Evolutionary conservation across 2,888 invertebrate species (phyloP), one percentile per base, ranked within the genome.

Genomic region (Acanthosepion pharaonis): DNA sequence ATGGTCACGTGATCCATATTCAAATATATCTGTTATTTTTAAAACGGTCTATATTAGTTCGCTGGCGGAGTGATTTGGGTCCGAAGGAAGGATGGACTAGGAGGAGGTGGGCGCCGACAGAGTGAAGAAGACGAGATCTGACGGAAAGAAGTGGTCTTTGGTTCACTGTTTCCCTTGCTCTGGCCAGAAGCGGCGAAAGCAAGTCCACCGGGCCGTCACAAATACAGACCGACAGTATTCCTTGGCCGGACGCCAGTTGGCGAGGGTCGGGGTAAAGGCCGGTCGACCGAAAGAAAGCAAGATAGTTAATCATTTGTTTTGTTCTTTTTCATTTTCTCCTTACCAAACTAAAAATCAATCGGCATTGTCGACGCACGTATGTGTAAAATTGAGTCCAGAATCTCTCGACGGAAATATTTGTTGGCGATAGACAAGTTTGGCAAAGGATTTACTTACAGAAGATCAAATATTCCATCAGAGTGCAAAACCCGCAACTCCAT

Each of bases 21-120:
- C 78, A n/a, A 78, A 78, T 78, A 78, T 78, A 33, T 78, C 78
- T 33, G 78, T 78, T 78, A 78, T 78, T 78, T 78, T 78, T 78
- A 78, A 78, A 78, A 78, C 78, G n/a, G 78, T n/a, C 78, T 78
- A 78, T 78, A 78, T 78, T 78, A 78, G 78, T n/a, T 78, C 78
- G 33, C n/a, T 78, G 78, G 78, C 20, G 33, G n/a, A 78, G 78
- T 18, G 78, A n/a, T 78, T 78, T 78, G 15, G 15, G 78, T 78
- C n/a, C 78, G 78, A 78, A 78, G 9, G 78, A 78, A 78, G 18
- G 33, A n/a, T 33, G 78, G 78, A 33, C 0, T 15, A n/a, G 78
- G n/a, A 78, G 33, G 33, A 78, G n/a, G n/a, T 78, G 78, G n/a
- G 33, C 33, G 33, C 78, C 78, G 78, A 78, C 78, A n/a, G 15